Conservation (phyloP, 2,888 invertebrate species). For the Dasypolia templi region DNA sequence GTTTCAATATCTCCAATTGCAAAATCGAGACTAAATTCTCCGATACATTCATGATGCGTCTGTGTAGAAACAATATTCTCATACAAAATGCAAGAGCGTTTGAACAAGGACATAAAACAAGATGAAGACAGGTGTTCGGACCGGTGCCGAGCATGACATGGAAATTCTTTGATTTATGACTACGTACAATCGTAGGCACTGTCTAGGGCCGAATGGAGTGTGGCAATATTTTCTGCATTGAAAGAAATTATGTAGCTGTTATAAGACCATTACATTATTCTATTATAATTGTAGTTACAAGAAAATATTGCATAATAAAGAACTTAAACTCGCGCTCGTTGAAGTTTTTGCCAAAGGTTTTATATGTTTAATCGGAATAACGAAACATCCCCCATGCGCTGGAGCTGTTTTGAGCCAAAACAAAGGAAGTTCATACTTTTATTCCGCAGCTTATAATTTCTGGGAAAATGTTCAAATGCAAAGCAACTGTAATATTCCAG, state of each 20-base stretch:
- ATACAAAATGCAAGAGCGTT: slow-evolving; percentile 50
- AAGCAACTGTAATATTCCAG: slow-evolving; percentile 60
- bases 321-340: not conserved
- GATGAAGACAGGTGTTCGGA: slow-evolving; percentile 65
- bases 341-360: slow-evolving; percentile 21
- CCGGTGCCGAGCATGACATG: slow-evolving; percentile 57
- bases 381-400: slow-evolving; percentile 13
- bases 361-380: slow-evolving; percentile 27
- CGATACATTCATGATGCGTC: slow-evolving; percentile 57
- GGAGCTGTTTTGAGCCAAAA: slow-evolving; percentile 11
- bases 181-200: slow-evolving; percentile 50
- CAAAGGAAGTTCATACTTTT: slow-evolving; percentile 56
- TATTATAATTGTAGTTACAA: not conserved
- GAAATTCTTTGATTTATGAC: slow-evolving; percentile 67
- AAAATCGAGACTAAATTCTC: slow-evolving; percentile 65
- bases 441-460: slow-evolving; percentile 48
- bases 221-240: slow-evolving; percentile 45
- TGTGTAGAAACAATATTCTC: slow-evolving; percentile 33
- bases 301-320: slow-evolving; percentile 11
- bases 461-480: slow-evolving; percentile 57
- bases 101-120: slow-evolving; percentile 56
- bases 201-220: slow-evolving; percentile 40
- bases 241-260: slow-evolving; percentile 36
- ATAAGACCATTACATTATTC: not conserved
- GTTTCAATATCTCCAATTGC: slow-evolving; percentile 71